A percentile compares a stretch with the other conserved stretches of the same genome.
These are phyloP conservation scores for Paracentrotus lividus DNA, from an alignment of 53 echinoderm and acorn worm species.

Conservation along the genomic window DNA sequence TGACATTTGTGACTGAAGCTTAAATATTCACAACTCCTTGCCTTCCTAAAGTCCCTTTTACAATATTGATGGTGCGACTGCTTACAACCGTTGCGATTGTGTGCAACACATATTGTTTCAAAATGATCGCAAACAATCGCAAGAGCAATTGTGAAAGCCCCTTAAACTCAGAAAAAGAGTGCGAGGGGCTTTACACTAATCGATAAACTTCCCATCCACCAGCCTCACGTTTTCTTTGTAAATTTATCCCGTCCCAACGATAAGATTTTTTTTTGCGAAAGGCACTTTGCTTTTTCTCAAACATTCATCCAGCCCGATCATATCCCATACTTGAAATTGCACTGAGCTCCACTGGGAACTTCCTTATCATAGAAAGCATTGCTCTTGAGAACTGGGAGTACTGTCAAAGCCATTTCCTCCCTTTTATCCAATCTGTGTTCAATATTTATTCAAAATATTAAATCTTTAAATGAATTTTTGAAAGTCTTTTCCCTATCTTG, in stretches of 20 bases:
- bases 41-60: too few species aligned
- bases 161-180: neutral
- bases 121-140: too few species aligned
- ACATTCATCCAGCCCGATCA: conserved; percentile 25
- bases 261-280: neutral
- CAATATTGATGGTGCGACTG: too few species aligned
- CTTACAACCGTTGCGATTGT: too few species aligned
- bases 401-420: neutral
- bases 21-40: too few species aligned
- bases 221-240: neutral
- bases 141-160: too few species aligned
- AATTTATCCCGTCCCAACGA: neutral
- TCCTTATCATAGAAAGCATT: neutral
- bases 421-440: neutral
- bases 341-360: neutral
- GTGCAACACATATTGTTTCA: too few species aligned
- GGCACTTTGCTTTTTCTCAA: conserved; percentile 44
- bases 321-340: neutral
- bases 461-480: neutral
- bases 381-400: neutral
- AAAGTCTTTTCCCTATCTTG: neutral
- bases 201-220: neutral
- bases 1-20: too few species aligned
- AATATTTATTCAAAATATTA: neutral
- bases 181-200: neutral